Base-by-base conservation (phyloP, 2,113 vertebrate species). In the Symphodus melops region DNA sequence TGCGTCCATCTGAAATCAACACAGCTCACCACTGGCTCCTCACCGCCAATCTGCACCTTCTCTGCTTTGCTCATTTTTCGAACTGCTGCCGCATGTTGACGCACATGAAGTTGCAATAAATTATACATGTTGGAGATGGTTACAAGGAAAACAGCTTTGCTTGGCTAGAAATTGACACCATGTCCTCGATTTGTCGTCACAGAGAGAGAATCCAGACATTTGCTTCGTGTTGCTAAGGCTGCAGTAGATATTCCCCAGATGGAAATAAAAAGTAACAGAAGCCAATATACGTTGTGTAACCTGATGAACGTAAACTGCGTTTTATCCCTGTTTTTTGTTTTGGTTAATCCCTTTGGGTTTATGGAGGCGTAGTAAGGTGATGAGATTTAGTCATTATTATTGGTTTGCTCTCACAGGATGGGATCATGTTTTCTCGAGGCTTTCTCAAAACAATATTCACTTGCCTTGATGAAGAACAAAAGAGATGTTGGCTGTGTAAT, bases 1-100 rank as follows among this genome's bases (percentile, higher is more conserved):
- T 84, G 68, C 71, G 57, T 77, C 68, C 79, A 55, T 75, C 23
- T 58, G 55, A 77, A 82, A 88, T 69, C 62, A 81, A 57, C 77
- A 58, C 65, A 51, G 70, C 56, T 59, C 55, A 11, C 14, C 67
- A 28, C 21, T 1, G 20, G 39, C 81, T 71, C 21, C 63, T 61
- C 54, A 9, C 55, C 20, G 42, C 42, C 79, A 59, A 63, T 64
- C 55, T 66, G 68, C 79, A 67, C 58, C 42, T 21, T 49, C 53
- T 72, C 64, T 42, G 48, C 72, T 72, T 55, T 62, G 21, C 16
- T 23, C 23, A n/a, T 23, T 28, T 21, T 33, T 6, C 1, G 37
- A 60, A 19, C 46, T 51, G 48, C 41, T 25, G 51, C 72, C 51
- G 3, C 33, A 23, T 56, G 54, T 69, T 68, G 69, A n/a, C 76